These are phyloP conservation scores for Microcebus jonahi DNA, from an alignment of 2,113 vertebrate species.

Conservation along the genomic window DNA sequence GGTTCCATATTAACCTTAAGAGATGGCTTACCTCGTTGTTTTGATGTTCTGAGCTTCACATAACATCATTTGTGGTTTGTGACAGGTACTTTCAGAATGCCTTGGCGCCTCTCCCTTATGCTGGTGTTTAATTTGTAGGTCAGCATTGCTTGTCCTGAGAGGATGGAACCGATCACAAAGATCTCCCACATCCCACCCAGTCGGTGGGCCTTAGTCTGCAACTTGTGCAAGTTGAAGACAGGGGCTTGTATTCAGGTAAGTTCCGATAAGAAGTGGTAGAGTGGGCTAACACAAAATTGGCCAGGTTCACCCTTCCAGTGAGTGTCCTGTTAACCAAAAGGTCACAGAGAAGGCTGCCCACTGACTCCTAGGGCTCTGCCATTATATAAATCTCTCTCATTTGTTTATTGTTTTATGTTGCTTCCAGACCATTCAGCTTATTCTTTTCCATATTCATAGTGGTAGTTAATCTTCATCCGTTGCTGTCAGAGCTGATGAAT, in stretches of 20 bases:
- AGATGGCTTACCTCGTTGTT: slow-evolving; percentile 29
- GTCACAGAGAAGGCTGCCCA: neutral
- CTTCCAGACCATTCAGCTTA: neutral
- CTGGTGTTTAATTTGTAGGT: slow-evolving; percentile 87
- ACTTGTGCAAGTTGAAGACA: slow-evolving; percentile 96
- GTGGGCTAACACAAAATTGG: neutral
- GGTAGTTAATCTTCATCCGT: slow-evolving; percentile 26
- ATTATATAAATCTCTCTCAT: neutral
- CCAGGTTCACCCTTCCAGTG: neutral
- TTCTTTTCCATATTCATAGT: slow-evolving; percentile 37
- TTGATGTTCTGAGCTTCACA: slow-evolving; percentile 35
- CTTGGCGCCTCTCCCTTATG: slow-evolving; percentile 7
- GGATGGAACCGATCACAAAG: slow-evolving; percentile 99
- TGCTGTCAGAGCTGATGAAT: slow-evolving; percentile 24
- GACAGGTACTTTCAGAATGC: slow-evolving; percentile 12
- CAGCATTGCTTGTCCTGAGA: slow-evolving; percentile 97
- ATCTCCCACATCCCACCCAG: slow-evolving; percentile 98
- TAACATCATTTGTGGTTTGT: slow-evolving; percentile 44
- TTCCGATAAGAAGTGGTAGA: slow-evolving; percentile 42
- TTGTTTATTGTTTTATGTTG: neutral
- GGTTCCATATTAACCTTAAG: slow-evolving; percentile 54
- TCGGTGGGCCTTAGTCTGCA: slow-evolving; percentile 98
- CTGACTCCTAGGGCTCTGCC: neutral
- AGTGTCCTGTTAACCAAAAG: neutral
- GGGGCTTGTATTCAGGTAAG: slow-evolving; percentile 98